Conservation (phyloP, 2,888 invertebrate genomes). For the Blera fallax region DNA sequence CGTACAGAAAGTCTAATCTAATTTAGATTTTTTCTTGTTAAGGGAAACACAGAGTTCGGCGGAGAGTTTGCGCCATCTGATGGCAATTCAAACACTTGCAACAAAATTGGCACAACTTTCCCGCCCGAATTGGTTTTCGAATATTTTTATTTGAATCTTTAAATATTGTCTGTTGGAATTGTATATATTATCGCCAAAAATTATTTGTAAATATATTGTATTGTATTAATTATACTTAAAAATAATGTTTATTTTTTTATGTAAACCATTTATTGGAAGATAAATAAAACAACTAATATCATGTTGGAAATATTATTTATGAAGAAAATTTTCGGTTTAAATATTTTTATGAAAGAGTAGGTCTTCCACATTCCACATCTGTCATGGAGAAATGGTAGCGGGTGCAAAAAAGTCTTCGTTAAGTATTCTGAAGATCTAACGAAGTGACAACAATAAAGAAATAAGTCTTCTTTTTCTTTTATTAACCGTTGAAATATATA, state of each 20-base stretch:
- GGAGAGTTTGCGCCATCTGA: conserved; percentile 16
- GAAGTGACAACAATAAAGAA: too few relatives aligned
- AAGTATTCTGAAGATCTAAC: too few relatives aligned
- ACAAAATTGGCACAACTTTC: conserved; percentile 12
- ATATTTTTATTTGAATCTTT: conserved; percentile 7
- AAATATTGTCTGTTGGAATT: conserved; percentile 47
- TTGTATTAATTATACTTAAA: conserved; percentile 37
- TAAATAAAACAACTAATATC: conserved; percentile 33
- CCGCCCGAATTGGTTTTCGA: conserved; percentile 29
- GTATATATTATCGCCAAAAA: conserved; percentile 65
- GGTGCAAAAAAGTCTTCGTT: too few relatives aligned
- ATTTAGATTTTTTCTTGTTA: conserved; percentile 60
- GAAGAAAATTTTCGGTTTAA: neutral
- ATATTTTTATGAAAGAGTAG: too few relatives aligned
- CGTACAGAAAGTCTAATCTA: conserved; percentile 66
- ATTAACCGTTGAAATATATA: too few relatives aligned
- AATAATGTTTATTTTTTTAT: conserved; percentile 1
- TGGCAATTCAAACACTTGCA: conserved; percentile 24
- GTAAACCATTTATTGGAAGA: conserved; percentile 18
- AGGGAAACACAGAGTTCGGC: conserved; percentile 40
- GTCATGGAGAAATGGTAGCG: too few relatives aligned
- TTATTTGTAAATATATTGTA: conserved; percentile 65
- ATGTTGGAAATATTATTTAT: neutral
- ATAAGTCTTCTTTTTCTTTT: too few relatives aligned
- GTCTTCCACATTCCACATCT: too few relatives aligned